Percentiles rank a stretch among this genome's conserved stretches.
phyloP scores from a whole-genome alignment of 2,797 vertebrate species.

The Hemibagrus guttatus region DNA sequence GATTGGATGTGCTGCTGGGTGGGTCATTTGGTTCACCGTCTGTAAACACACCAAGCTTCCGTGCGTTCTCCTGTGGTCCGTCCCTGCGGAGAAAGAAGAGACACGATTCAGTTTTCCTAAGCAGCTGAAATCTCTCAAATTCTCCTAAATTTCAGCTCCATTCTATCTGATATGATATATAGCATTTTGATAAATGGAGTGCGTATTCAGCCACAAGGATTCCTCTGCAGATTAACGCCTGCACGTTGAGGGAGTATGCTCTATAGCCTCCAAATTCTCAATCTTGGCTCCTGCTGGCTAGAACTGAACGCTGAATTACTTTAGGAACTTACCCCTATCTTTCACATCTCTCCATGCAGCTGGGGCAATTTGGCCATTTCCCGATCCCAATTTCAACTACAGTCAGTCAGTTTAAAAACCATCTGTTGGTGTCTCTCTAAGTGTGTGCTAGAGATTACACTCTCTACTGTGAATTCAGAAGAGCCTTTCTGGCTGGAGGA shows the following conservation, averaged over 20 bases:
- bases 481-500: slow-evolving; percentile 69
- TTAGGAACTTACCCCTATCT: slow-evolving; percentile 59
- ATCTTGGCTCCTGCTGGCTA: slow-evolving; percentile 5
- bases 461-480: slow-evolving; percentile 64
- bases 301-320: slow-evolving; percentile 37
- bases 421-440: slow-evolving; percentile 77
- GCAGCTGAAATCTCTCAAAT: no score
- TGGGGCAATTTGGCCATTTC: slow-evolving; percentile 68
- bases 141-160: neutral
- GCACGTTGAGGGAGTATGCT: neutral
- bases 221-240: neutral
- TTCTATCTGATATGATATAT: neutral
- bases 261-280: slow-evolving; percentile 2
- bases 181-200: neutral
- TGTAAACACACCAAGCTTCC: slow-evolving; percentile 90
- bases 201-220: neutral
- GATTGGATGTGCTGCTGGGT: slow-evolving; percentile 91
- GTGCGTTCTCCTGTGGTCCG: slow-evolving; percentile 86
- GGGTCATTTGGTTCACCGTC: slow-evolving; percentile 85
- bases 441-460: slow-evolving; percentile 70
- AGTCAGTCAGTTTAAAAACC: slow-evolving; percentile 76
- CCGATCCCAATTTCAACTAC: slow-evolving; percentile 70
- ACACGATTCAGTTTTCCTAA: neutral
- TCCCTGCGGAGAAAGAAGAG: slow-evolving; percentile 77
- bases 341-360: slow-evolving; percentile 67